Percentiles rank a stretch among this genome's conserved stretches.
These are phyloP conservation scores for Syritta pipiens DNA, from an alignment of 2,888 invertebrate species.

Conservation along the genomic window DNA sequence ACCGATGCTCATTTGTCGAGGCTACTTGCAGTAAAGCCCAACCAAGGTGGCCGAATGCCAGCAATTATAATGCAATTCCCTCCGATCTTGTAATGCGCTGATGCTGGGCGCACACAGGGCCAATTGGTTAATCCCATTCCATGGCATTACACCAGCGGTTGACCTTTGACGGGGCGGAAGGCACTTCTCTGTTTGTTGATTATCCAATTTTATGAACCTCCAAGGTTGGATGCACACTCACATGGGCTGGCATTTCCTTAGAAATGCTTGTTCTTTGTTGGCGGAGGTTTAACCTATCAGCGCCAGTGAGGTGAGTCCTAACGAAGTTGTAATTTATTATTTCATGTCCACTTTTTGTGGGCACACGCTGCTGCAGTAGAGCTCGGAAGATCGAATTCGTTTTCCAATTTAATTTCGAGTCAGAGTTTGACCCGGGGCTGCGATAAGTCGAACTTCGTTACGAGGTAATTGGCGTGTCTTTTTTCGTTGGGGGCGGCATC, in stretches of 20 bases:
- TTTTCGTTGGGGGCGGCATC: not conserved
- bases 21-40: too few relatives aligned
- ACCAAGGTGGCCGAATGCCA: slow-evolving; percentile 29
- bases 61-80: slow-evolving; percentile 42
- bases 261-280: slow-evolving; percentile 18
- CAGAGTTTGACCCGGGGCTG: slow-evolving; percentile 45
- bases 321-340: slow-evolving; percentile 62
- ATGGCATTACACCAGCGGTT: not conserved
- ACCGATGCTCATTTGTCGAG: too few relatives aligned
- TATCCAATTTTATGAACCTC: slow-evolving; percentile 56
- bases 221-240: slow-evolving; percentile 21
- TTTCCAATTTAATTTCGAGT: slow-evolving; percentile 60
- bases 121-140: slow-evolving; percentile 12
- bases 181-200: slow-evolving; percentile 27
- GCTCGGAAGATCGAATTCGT: slow-evolving; percentile 30
- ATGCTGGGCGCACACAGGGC: not conserved
- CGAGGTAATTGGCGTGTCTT: slow-evolving; percentile 44
- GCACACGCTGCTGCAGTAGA: slow-evolving; percentile 8
- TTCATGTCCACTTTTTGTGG: slow-evolving; percentile 39
- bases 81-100: slow-evolving; percentile 16
- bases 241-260: not conserved
- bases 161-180: slow-evolving; percentile 13
- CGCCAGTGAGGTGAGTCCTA: slow-evolving; percentile 36
- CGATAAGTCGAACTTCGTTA: slow-evolving; percentile 59
- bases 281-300: slow-evolving; percentile 38